phyloP scores from a whole-genome alignment of 2,797 vertebrate genomes.

The Vireo griseus region DNA sequence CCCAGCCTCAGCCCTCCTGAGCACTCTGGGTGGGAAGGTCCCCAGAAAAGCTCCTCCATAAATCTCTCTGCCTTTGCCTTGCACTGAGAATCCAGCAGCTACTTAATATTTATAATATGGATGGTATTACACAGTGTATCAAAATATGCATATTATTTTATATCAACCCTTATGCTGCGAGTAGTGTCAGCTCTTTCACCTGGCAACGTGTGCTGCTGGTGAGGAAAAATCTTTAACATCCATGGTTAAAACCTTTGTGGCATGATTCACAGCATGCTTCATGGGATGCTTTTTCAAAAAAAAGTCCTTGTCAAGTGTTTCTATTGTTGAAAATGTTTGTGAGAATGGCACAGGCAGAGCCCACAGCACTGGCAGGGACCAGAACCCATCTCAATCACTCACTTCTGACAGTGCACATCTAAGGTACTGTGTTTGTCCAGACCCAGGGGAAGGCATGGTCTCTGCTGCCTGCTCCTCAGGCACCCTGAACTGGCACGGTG shows the following conservation, averaged over 20 bases:
- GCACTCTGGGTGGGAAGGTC: background rate
- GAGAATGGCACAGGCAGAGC: accelerated
- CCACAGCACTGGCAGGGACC: accelerated
- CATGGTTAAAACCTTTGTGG: background rate
- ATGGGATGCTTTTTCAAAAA: background rate
- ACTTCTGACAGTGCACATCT: background rate
- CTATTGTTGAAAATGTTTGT: background rate
- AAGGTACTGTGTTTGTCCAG: background rate
- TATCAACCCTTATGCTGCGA: background rate
- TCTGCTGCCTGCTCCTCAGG: background rate
- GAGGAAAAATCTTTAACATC: background rate
- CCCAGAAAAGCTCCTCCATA: background rate
- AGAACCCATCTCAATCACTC: background rate
- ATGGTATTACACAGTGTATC: background rate
- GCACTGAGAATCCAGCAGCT: background rate
- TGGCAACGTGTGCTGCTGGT: background rate
- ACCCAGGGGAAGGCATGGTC: background rate
- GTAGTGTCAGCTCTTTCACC: background rate
- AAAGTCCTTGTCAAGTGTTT: background rate
- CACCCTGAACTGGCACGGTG: accelerated
- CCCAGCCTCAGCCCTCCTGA: background rate
- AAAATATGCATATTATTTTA: background rate
- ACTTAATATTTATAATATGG: background rate
- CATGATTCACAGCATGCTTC: background rate
- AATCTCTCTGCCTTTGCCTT: background rate